Evolutionary conservation across 1,140 invertebrate genomes (phyloP).

Genomic region (Microplitis mediator): DNA sequence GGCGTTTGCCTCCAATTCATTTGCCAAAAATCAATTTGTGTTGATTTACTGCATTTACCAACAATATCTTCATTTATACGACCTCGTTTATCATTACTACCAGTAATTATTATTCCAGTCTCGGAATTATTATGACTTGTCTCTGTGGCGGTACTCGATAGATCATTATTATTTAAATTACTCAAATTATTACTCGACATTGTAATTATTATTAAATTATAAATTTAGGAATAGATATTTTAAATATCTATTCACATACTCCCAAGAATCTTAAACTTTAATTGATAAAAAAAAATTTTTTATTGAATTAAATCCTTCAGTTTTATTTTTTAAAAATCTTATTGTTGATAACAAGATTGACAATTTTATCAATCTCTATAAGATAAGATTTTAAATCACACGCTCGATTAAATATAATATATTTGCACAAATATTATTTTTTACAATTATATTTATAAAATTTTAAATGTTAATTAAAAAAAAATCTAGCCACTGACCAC

Average conservation of each 20-base stretch:
- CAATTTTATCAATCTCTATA: too few relatives aligned
- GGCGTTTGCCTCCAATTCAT: constrained; percentile 36
- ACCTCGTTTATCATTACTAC: constrained; percentile 7
- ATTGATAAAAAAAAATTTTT: neutral
- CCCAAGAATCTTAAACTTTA: neutral
- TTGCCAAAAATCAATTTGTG: constrained; percentile 47
- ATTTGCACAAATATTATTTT: too few relatives aligned
- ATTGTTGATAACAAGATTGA: too few relatives aligned
- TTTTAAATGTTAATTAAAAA: too few relatives aligned
- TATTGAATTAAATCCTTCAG: too few relatives aligned
- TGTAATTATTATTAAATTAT: neutral
- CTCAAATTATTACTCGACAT: constrained; percentile 7
- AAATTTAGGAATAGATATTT: neutral
- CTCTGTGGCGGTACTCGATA: neutral
- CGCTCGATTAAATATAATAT: too few relatives aligned
- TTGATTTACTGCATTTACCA: constrained; percentile 45
- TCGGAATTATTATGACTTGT: constrained; percentile 10
- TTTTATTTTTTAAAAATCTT: too few relatives aligned
- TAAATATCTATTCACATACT: neutral
- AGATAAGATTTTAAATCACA: too few relatives aligned
- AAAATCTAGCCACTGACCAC: too few relatives aligned
- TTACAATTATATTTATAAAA: too few relatives aligned
- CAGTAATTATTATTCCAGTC: neutral
- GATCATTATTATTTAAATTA: constrained; percentile 10
- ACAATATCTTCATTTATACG: constrained; percentile 23